Conservation (phyloP, 2,113 vertebrate genomes). For the Euleptes europaea region DNA sequence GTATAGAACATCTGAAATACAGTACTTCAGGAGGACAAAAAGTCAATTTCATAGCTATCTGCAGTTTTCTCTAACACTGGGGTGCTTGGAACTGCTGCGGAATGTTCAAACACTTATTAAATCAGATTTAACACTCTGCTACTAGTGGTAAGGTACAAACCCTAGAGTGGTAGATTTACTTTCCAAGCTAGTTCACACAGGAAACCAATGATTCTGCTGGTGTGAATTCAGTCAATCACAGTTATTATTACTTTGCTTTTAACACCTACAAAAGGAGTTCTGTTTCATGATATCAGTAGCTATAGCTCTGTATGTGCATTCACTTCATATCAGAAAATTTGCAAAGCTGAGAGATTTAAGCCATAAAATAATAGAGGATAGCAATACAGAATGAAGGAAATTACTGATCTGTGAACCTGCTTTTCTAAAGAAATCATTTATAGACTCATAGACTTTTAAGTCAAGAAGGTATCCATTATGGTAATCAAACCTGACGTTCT, state of each 20-base stretch:
- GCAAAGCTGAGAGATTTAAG: not conserved
- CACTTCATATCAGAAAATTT: not conserved
- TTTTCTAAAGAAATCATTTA: not conserved
- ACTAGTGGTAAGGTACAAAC: not conserved
- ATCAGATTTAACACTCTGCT: not conserved
- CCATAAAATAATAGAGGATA: not conserved
- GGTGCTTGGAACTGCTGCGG: not conserved
- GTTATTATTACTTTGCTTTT: not conserved
- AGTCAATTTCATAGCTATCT: not conserved
- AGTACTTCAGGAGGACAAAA: not conserved
- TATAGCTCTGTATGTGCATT: not conserved
- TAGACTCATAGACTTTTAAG: not conserved
- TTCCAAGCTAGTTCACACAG: not conserved
- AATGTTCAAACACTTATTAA: not conserved
- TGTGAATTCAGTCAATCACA: not conserved
- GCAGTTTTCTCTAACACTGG: not conserved
- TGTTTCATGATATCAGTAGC: not conserved
- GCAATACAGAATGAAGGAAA: slow-evolving; percentile 18
- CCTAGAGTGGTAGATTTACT: not conserved
- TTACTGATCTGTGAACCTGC: slow-evolving; percentile 9
- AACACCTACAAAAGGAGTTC: not conserved
- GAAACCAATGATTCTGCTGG: not conserved
- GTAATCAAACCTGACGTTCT: not conserved
- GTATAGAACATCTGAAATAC: not conserved
- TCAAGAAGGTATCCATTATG: not conserved